A percentile compares a stretch with the other conserved stretches of the same genome.
Evolutionary conservation across 2,797 vertebrate species (phyloP).

Genomic region (Pelochelys cantorii): DNA sequence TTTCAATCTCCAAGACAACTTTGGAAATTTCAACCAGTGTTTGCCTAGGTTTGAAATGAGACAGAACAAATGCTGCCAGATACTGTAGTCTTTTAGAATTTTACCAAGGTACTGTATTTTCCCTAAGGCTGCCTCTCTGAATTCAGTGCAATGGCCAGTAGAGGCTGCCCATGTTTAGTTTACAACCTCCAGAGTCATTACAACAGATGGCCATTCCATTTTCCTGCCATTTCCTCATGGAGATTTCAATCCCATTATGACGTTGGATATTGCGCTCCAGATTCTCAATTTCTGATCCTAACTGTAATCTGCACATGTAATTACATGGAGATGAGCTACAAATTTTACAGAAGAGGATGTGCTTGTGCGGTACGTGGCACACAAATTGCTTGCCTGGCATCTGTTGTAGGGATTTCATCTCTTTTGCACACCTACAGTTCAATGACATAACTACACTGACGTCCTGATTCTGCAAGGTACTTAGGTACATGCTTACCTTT

Average conservation of each 20-base stretch:
- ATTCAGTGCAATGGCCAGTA: background rate
- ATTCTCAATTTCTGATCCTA: background rate
- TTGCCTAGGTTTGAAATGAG: background rate
- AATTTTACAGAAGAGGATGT: background rate
- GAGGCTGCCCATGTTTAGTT: background rate
- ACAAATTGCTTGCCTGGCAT: background rate
- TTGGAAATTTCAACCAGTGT: background rate
- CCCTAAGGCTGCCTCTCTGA: background rate
- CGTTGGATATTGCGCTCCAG: background rate
- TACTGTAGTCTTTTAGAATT: background rate
- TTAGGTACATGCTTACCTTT: rapidly evolving
- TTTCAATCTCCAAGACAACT: background rate
- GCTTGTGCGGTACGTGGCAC: rapidly evolving
- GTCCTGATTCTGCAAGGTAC: background rate
- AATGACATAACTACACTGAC: background rate
- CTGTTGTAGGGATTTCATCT: rapidly evolving
- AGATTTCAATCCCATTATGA: background rate
- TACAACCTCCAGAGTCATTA: background rate
- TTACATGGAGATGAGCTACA: background rate
- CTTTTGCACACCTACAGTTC: background rate
- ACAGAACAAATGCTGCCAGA: background rate
- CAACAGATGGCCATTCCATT: background rate
- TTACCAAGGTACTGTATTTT: background rate
- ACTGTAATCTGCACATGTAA: background rate
- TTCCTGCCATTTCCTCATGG: background rate